Evolutionary conservation across 2,113 vertebrate species (phyloP).

Genomic region (Mystacornis crossleyi): DNA sequence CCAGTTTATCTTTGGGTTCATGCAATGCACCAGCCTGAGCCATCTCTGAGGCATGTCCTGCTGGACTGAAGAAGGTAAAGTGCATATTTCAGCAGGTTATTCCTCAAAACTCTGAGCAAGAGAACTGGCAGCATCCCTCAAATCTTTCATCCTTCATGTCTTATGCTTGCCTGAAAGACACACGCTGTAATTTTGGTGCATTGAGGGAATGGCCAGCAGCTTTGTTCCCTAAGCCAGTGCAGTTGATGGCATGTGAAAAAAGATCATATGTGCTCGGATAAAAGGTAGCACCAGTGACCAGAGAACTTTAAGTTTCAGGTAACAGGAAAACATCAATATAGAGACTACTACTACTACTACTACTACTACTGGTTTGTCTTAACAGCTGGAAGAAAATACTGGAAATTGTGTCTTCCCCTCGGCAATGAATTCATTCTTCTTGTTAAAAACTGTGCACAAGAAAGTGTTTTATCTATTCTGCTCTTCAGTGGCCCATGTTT

Average conservation of each 20-base stretch:
- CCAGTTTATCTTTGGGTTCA: neutral
- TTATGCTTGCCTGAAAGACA: neutral
- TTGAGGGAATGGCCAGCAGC: neutral
- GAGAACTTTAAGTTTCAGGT: neutral
- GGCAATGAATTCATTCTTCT: neutral
- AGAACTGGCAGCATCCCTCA: neutral
- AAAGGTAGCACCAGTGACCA: neutral
- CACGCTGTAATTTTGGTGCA: neutral
- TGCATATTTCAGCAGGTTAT: neutral
- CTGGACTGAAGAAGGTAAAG: neutral
- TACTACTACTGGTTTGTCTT: neutral
- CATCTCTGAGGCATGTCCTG: neutral
- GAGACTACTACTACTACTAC: neutral
- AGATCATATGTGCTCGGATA: neutral
- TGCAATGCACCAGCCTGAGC: fast-evolving
- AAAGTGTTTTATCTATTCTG: neutral
- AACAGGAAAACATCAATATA: neutral
- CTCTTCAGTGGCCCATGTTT: neutral
- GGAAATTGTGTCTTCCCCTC: neutral
- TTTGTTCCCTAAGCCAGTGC: neutral
- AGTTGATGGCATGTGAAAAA: neutral
- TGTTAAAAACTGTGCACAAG: neutral
- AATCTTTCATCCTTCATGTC: neutral
- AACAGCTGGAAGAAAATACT: neutral
- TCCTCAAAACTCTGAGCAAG: neutral